These are phyloP conservation scores for Siniperca chuatsi DNA, from an alignment of 2,113 vertebrate species.

Conservation along the genomic window DNA sequence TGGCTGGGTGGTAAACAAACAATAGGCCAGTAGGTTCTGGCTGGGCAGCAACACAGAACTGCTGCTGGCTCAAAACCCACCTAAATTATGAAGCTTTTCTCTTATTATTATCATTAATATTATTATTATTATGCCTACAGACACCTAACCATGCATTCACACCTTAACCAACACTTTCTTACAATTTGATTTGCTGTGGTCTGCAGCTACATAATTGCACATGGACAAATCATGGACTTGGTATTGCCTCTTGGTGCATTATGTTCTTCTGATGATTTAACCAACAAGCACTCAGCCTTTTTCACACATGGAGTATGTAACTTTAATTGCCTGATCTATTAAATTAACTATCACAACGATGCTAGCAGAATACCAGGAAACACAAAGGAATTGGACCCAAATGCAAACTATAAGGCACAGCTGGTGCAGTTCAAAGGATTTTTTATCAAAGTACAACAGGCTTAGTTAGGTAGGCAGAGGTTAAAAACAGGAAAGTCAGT, in stretches of 20 bases:
- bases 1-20: constrained; percentile 64
- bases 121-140: background rate
- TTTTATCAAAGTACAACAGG: too few species aligned
- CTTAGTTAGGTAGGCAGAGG: too few species aligned
- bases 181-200: background rate
- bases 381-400: too few species aligned
- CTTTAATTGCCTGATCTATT: too few species aligned
- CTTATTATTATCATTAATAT: background rate
- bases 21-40: constrained; percentile 51
- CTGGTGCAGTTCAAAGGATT: too few species aligned
- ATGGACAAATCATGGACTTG: background rate
- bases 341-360: too few species aligned
- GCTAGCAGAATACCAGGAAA: too few species aligned
- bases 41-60: background rate
- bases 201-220: background rate
- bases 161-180: background rate
- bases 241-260: background rate
- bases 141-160: background rate
- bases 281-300: background rate
- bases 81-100: background rate
- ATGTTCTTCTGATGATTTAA: background rate
- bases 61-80: background rate
- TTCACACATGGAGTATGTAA: too few species aligned
- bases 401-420: too few species aligned
- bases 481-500: too few species aligned